Evolutionary conservation across 2,888 invertebrate species (phyloP), one percentile per base, ranked within the genome.

Genomic region (Matsumyia berberina): DNA sequence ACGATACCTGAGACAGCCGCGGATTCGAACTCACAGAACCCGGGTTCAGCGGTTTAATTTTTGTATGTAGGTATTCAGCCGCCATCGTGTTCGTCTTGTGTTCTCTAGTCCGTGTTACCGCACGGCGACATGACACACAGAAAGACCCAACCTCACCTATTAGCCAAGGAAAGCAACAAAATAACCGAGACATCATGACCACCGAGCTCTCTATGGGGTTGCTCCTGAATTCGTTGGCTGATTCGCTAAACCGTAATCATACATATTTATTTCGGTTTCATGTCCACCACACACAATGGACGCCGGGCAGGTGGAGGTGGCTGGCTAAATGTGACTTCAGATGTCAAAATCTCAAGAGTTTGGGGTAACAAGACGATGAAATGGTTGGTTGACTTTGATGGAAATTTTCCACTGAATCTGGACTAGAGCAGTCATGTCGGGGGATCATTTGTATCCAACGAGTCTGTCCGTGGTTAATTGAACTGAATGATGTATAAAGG

Each of bases 241-340:
- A 74, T 82, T 82, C 82, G 82, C 82, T 46, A 66, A 70, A 58
- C 58, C 31, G 64, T 51, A 31, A 35, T 78, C 70, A 82, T 82
- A 78, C 70, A 82, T 82, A 82, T 82, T 82, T 78, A 82, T 82
- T 33, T 51, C 39, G 19, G 19, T 19, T 53, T 15, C 42, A 67
- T 53, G 39, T 67, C 37, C 37, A 29, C 15, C 58, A 11, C 31
- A 24, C 11, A 39, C 66, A 57, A 19, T 12, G 46, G 31, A 29
- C 44, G 17, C 44, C 3, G 24, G 17, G 67, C 83, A 83, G 83
- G 83, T 83, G 73, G 46, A 74, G 67, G 57, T 67, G 19, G 5
- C 49, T 39, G 33, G 31, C 44, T 66, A 51, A 74, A 67, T 53
- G 74, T 66, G 66, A 73, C 70, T 77, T 8, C 29, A 60, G 72